A percentile compares a stretch with the other conserved stretches of the same genome.
Evolutionary conservation across 2,797 vertebrate species (phyloP).

Genomic region (Melanogrammus aeglefinus): DNA sequence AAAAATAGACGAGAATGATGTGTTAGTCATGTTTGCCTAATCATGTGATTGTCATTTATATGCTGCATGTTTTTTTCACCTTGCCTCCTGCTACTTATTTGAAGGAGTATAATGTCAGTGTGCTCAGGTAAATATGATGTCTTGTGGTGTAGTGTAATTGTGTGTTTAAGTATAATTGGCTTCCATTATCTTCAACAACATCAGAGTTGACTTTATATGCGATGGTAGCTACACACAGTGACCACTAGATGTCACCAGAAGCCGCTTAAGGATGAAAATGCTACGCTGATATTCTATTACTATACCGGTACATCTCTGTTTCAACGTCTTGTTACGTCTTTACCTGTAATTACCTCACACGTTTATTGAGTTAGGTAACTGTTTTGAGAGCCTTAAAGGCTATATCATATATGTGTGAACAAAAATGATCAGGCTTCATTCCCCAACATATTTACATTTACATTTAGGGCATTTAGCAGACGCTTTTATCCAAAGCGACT

Average conservation of each 20-base stretch:
- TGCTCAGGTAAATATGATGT: constrained; percentile 60
- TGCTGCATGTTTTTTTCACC: constrained; percentile 43
- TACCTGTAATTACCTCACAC: neutral
- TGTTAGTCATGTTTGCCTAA: neutral
- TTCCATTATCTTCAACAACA: neutral
- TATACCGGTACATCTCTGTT: neutral
- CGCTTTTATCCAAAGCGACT: no score
- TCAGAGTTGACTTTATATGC: neutral
- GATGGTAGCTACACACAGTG: constrained; percentile 15
- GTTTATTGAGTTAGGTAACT: neutral
- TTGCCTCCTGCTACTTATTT: constrained; percentile 65
- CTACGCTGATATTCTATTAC: neutral
- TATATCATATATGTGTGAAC: neutral
- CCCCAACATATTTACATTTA: neutral
- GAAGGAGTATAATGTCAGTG: constrained; percentile 54
- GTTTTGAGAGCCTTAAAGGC: neutral
- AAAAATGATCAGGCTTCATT: neutral
- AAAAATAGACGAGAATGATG: neutral
- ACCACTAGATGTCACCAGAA: constrained; percentile 70
- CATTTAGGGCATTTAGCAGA: no score
- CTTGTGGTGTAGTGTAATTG: constrained; percentile 36
- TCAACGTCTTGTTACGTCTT: neutral
- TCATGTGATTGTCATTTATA: neutral
- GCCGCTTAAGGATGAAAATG: neutral
- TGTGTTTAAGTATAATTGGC: constrained; percentile 26